Conservation (phyloP, 1,140 invertebrate species). For the Ooceraea biroi region DNA sequence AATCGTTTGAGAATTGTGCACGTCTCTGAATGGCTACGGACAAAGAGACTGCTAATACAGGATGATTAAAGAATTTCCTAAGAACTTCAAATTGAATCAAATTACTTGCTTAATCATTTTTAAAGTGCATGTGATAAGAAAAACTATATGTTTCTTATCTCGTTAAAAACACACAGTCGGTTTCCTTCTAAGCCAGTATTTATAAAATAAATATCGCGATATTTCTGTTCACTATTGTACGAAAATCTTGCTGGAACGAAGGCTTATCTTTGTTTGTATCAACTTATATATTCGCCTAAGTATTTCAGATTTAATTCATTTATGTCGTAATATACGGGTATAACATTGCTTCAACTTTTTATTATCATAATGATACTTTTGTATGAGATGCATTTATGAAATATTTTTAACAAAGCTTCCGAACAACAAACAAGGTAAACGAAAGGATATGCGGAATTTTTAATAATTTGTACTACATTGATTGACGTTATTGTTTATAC, state of each 20-base stretch:
- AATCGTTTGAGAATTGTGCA: conserved; percentile 69
- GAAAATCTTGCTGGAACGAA: neutral
- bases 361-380: conserved; percentile 47
- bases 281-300: conserved; percentile 12
- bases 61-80: neutral
- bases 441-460: neutral
- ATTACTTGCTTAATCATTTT: conserved; percentile 31
- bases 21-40: neutral
- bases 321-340: conserved; percentile 27
- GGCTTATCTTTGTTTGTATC: conserved; percentile 12
- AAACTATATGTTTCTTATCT: conserved; percentile 1
- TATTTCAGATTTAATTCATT: conserved; percentile 47
- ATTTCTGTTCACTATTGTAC: neutral
- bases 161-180: neutral
- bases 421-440: conserved; percentile 7
- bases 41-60: neutral
- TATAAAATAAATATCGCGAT: neutral
- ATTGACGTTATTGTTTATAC: conserved; percentile 12
- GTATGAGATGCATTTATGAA: conserved; percentile 16
- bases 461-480: neutral
- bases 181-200: neutral
- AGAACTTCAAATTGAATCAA: conserved; percentile 19
- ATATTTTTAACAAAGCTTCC: conserved; percentile 54
- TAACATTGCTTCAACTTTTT: conserved; percentile 46
- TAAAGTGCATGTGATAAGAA: conserved; percentile 24